Evolutionary conservation across 2,888 invertebrate species (phyloP), one percentile per base, ranked within the genome.

Genomic region (Syrista parreyssii): DNA sequence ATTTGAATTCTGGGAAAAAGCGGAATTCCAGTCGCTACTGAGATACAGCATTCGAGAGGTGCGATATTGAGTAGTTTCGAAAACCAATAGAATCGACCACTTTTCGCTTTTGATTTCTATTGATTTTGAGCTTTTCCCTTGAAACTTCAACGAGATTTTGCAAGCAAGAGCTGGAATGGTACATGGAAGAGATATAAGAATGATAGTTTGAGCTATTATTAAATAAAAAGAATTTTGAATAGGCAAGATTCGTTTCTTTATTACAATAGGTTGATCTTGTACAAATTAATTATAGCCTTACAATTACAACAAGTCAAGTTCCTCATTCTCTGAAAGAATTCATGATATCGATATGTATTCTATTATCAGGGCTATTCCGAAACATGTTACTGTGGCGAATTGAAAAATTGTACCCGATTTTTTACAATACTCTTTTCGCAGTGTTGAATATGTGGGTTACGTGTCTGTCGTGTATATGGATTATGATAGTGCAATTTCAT

Each of bases 261-360:
- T 91, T 90, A 90, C 88, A 91, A 90, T 89, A 89, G 86, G 85
- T 89, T 89, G 86, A 88, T 89, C 87, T 90, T 88, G 88, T 91
- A 91, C 90, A 91, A 91, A 90, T 89, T 89, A 89, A 88, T 88
- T 90, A 87, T 89, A 90, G 87, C 86, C 88, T 89, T 91, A 86
- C 84, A 87, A 85, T 88, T 88, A 89, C 87, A 89, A 89, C 88
- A 88, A 88, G 88, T 88, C 85, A 87, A 89, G 84, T 90, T 87
- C 80, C 82, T 83, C 76, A 79, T 81, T 80, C 76, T 80, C 81
- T 77, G 79, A 75, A 75, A 77, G 74, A 77, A 77, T 77, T 77
- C 74, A 75, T 78, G 75, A 73, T 75, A 78, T 78, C 88, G 88
- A 88, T 88, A 88, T 88, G 88, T 89, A 86, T 89, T 82, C 89